These are phyloP conservation scores for Varecia variegata DNA, from an alignment of 2,797 vertebrate species.

Conservation along the genomic window DNA sequence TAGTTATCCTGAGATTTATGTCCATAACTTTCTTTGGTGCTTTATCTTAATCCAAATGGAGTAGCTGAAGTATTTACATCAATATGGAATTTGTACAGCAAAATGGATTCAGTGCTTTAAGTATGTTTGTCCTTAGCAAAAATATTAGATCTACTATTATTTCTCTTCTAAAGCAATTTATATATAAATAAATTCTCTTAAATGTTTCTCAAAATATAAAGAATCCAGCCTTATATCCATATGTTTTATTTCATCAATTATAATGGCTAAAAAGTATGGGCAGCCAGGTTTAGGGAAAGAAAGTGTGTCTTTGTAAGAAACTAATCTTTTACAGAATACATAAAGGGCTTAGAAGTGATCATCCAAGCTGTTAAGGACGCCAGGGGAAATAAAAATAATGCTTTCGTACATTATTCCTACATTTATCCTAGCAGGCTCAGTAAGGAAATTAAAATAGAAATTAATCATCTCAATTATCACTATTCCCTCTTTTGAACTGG, in stretches of 20 bases:
- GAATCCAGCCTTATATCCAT: not conserved
- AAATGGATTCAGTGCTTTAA: not conserved
- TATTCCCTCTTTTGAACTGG: not conserved
- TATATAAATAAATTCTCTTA: not conserved
- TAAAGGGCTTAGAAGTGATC: not conserved
- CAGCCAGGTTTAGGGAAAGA: not conserved
- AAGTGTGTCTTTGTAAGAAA: conserved; percentile 17
- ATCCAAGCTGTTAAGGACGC: not conserved
- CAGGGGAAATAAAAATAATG: not conserved
- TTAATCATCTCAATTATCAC: not conserved
- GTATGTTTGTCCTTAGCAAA: not conserved
- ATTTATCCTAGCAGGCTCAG: not conserved
- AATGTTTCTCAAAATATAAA: not conserved
- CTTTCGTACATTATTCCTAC: not conserved
- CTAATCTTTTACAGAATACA: not conserved
- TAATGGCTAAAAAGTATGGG: not conserved
- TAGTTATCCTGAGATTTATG: not conserved
- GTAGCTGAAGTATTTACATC: not conserved
- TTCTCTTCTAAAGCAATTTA: not conserved
- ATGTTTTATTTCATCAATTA: conserved; percentile 25
- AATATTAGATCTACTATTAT: not conserved
- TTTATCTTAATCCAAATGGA: conserved; percentile 16
- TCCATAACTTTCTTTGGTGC: not conserved
- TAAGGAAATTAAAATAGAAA: conserved; percentile 41
- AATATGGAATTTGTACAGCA: not conserved